Conservation (phyloP, 2,113 vertebrate genomes). For the Gymnocephalus cernua region DNA sequence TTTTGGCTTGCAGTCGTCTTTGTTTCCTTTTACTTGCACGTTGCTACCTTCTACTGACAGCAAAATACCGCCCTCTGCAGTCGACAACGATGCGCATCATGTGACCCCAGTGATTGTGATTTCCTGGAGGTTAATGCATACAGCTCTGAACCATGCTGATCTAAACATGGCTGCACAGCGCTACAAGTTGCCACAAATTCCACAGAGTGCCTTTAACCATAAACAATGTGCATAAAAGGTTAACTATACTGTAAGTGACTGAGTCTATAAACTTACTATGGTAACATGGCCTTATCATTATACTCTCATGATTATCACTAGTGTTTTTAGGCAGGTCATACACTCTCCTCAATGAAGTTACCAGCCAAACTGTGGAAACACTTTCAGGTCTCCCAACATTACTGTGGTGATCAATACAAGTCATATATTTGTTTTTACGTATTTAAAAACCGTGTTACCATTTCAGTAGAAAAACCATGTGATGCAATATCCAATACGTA, state of each 20-base stretch:
- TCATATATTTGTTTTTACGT: no score
- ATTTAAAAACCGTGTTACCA: no score
- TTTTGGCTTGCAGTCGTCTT: background rate
- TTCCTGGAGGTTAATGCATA: background rate
- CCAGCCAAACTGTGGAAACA: background rate
- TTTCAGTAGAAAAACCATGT: no score
- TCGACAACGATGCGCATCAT: background rate
- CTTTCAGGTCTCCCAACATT: no score
- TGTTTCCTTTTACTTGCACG: background rate
- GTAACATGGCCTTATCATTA: background rate
- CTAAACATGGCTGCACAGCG: background rate
- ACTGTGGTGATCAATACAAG: no score
- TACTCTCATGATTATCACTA: background rate
- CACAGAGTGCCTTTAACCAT: background rate
- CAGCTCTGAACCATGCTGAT: background rate
- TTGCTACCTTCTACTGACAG: background rate
- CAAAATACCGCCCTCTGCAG: slow-evolving; percentile 32
- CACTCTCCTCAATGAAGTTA: background rate
- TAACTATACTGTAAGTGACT: background rate
- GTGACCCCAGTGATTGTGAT: background rate
- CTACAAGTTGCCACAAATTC: background rate
- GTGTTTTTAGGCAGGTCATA: background rate
- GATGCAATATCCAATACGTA: no score
- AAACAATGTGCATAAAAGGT: background rate
- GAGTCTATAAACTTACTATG: background rate